Conservation (phyloP, 2,113 vertebrate species). For the Brachyhypopomus occidentalis region DNA sequence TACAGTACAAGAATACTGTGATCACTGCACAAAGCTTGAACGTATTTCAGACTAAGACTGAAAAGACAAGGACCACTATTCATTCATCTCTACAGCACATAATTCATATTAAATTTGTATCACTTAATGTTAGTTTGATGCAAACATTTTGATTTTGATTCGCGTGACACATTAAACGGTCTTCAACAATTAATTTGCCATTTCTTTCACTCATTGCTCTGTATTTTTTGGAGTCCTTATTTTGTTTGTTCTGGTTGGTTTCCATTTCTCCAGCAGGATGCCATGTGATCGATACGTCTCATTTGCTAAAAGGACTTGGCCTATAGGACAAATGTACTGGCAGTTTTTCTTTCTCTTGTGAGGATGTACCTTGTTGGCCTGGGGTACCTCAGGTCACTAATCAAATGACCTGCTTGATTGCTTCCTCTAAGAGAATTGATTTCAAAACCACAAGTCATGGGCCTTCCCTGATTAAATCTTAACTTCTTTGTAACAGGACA, state of each 20-base stretch:
- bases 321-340: conserved; percentile 45
- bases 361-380: conserved; percentile 28
- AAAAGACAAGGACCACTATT: no score
- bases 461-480: conserved; percentile 67
- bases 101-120: not conserved
- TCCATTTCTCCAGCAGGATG: conserved; percentile 36
- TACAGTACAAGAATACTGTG: no score
- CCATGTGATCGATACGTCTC: conserved; percentile 37
- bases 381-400: conserved; percentile 61
- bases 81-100: no score
- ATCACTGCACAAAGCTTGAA: not conserved
- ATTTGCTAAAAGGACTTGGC: conserved; percentile 45
- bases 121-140: not conserved
- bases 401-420: conserved; percentile 68
- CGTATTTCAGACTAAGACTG: no score
- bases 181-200: not conserved
- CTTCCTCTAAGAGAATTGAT: conserved; percentile 71
- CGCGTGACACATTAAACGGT: not conserved
- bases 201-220: not conserved
- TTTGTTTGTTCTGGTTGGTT: conserved; percentile 31
- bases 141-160: not conserved
- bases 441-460: conserved; percentile 62
- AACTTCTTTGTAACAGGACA: conserved; percentile 55
- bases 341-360: conserved; percentile 42
- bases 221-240: not conserved